Evolutionary conservation across 2,797 vertebrate genomes (phyloP), one percentile per base, ranked within the genome.

Genomic region (Lithobates sylvaticus): DNA sequence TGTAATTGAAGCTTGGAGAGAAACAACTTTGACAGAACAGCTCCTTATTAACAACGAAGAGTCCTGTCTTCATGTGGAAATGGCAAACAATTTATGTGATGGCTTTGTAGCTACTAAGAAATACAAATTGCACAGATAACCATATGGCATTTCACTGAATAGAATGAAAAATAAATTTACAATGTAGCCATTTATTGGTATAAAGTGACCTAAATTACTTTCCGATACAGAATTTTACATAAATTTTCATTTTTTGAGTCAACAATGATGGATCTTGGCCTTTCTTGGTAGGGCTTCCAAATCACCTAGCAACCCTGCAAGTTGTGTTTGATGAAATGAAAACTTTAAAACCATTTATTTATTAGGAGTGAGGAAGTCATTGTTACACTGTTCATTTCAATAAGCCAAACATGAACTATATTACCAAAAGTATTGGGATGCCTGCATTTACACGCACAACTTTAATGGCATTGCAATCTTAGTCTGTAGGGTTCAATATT

Each of bases 1-100:
- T 86, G 78, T 86, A 86, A 81, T 76, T 86, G 77, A 74, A 77
- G 79, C 72, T 42, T 76, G 79, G 68, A 75, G 79, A 80, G 71
- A 81, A 81, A 69, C 23, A 68, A 36, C 75, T 83, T 29, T 36
- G 81, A 74, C 39, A 83, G 58, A 65, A 70, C 34, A 72, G 54
- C 80, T 72, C 18, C 75, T 73, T 83, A 83, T 83, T 78, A 87
- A 83, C 80, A 26, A 68, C 5, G 70, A 8, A 29, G 67, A 47
- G 39, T 72, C 16, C 58, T 44, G 50, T 44, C 29, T 77, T 69
- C 36, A 76, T 64, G 26, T 71, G 36, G 34, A 42, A 61, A 72
- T 34, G 15, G 36, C 81, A 65, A 72, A 77, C 42, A 86, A 39
- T 64, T 44, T 42, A 68, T 61, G 21, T 61, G 18, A 61, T 61